These are phyloP conservation scores for Drosophila borealis DNA, from an alignment of 2,888 invertebrate species.

Conservation along the genomic window DNA sequence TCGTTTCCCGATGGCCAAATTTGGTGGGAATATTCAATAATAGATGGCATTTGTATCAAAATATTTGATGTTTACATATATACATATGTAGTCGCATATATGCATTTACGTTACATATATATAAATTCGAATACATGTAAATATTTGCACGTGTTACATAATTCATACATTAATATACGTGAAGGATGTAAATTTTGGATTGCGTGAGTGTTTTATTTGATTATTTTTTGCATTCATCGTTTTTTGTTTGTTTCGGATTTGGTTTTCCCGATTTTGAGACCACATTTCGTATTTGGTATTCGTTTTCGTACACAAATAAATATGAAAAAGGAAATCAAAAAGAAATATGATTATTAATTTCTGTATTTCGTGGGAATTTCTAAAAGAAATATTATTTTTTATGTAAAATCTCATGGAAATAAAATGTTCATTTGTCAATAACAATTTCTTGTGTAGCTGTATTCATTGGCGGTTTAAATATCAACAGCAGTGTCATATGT, in stretches of 20 bases:
- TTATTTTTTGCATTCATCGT: conserved; percentile 73
- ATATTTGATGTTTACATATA: conserved; percentile 23
- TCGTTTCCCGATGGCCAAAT: conserved; percentile 44
- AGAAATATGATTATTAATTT: conserved; percentile 84
- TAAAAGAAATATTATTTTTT: conserved; percentile 39
- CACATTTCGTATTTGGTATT: conserved; percentile 84
- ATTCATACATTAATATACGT: conserved; percentile 58
- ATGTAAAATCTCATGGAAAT: conserved; percentile 29
- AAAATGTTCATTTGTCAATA: conserved; percentile 28
- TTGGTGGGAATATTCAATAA: conserved; percentile 22
- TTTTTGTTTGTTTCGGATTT: conserved; percentile 74
- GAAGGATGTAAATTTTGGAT: conserved; percentile 50
- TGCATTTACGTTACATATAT: conserved; percentile 29
- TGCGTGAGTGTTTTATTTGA: conserved; percentile 59
- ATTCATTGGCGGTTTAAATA: conserved; percentile 10
- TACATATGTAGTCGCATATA: conserved; percentile 22
- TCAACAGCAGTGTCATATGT: conserved; percentile 30
- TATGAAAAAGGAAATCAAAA: conserved; percentile 84
- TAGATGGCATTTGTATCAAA: conserved; percentile 30
- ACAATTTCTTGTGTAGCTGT: conserved; percentile 17
- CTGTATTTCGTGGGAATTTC: conserved; percentile 64
- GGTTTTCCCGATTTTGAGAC: conserved; percentile 80
- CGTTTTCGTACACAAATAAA: conserved; percentile 84
- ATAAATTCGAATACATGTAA: conserved; percentile 30
- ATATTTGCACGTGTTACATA: conserved; percentile 51